phyloP scores from a whole-genome alignment of 2,888 invertebrate genomes.

The Cynaeus angustus region DNA sequence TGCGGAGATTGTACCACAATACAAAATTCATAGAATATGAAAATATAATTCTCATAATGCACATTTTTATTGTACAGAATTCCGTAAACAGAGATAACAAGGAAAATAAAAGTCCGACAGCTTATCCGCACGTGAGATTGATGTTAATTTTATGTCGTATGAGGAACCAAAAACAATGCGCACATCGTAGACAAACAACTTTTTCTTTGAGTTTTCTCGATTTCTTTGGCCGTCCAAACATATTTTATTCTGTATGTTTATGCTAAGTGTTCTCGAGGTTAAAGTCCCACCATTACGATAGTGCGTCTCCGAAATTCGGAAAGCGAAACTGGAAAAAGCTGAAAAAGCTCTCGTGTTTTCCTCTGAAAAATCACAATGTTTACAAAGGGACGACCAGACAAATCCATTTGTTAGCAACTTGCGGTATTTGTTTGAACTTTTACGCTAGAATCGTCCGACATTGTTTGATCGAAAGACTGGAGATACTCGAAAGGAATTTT shows the following conservation, averaged over 20 bases:
- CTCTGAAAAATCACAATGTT: constrained; percentile 18
- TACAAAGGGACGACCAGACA: constrained; percentile 20
- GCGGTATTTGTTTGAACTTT: constrained; percentile 26
- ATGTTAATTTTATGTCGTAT: constrained; percentile 4
- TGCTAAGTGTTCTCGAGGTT: constrained; percentile 3
- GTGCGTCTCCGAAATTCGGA: background rate
- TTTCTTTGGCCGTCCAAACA: background rate
- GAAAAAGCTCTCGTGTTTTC: constrained; percentile 12
- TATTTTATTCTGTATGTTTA: background rate
- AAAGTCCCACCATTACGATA: background rate
- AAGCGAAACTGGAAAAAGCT: constrained; percentile 5
- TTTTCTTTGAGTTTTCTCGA: background rate
- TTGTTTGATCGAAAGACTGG: constrained; percentile 13
- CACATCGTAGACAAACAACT: background rate
- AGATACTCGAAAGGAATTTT: constrained; percentile 11
- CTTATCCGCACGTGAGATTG: background rate
- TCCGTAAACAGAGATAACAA: background rate
- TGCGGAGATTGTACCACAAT: too few relatives aligned
- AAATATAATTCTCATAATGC: background rate
- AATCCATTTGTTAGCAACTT: constrained; percentile 30
- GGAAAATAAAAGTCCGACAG: background rate
- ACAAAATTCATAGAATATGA: background rate
- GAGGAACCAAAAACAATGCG: too few relatives aligned
- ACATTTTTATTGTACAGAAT: constrained; percentile 2
- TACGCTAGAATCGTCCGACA: constrained; percentile 16